Conservation (phyloP, 2,888 invertebrate genomes). For the Eupeodes luniger region DNA sequence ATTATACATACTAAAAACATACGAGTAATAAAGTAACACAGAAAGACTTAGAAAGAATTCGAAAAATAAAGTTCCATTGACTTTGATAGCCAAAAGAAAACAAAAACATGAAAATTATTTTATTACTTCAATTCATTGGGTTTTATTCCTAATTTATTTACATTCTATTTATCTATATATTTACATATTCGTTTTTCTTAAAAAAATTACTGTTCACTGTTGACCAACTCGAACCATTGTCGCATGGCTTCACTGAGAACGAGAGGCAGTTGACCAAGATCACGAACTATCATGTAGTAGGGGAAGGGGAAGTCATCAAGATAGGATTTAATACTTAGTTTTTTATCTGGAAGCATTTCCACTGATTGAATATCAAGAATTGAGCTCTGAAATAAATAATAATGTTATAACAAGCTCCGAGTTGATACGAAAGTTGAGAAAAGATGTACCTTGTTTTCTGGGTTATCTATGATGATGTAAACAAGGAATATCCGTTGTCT, state of each 20-base stretch:
- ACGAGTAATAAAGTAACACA: conserved; percentile 46
- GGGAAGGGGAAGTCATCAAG: conserved; percentile 99
- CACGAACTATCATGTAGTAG: conserved; percentile 96
- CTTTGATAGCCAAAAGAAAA: conserved; percentile 41
- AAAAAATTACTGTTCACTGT: conserved; percentile 80
- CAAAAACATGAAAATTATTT: background rate
- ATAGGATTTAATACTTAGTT: conserved; percentile 89
- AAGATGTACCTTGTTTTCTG: conserved; percentile 91
- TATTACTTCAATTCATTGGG: conserved; percentile 15
- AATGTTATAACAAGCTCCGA: background rate
- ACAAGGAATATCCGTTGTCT: conserved; percentile 95
- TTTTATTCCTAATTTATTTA: conserved; percentile 2
- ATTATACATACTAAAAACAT: conserved; percentile 36
- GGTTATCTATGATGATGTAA: conserved; percentile 98
- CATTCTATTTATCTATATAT: conserved; percentile 29
- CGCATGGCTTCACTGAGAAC: conserved; percentile 97
- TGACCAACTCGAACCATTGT: conserved; percentile 99
- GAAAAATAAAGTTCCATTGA: conserved; percentile 65
- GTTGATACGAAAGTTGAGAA: background rate
- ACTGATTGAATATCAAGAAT: conserved; percentile 94
- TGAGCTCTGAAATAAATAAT: conserved; percentile 88
- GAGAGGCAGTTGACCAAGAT: conserved; percentile 93
- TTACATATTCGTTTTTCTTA: conserved; percentile 2
- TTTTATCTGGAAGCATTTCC: conserved; percentile 81
- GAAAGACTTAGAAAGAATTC: conserved; percentile 62